Base-by-base conservation (phyloP, 2,797 vertebrate genomes). In the Hyperoplus lanceolatus region DNA sequence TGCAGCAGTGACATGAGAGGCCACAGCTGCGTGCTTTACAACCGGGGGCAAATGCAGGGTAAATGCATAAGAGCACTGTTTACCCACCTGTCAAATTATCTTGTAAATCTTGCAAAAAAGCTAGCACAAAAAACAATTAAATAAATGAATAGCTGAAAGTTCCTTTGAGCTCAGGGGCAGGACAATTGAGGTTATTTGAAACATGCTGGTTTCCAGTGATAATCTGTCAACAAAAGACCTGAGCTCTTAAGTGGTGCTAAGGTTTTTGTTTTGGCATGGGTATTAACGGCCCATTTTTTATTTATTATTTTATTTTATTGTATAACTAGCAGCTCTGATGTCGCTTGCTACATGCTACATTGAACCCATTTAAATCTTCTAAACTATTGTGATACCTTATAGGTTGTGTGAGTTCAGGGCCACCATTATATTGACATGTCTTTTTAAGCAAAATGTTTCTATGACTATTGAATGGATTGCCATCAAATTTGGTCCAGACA, bases 171-270 rank as follows among this genome's bases (percentile, higher is more conserved):
- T 75, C 50, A 70, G 38, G 49, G 57, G 55, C 9, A 43, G 42
- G 48, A 59, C 38, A 56, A 36, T 21, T 43, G 18, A 73, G 42
- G 57, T 62, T 39, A 65, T 69, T 43, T 48, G 38, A 64, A 65
- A 75, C 38, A 41, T 36, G 42, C 21, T 55, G 51, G 29, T 36
- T 56, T 73, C 7, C 62, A 62, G 15, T 46, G 53, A 62, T 57
- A 57, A 39, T 48, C 16, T 21, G 4, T 38, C 55, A 38, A 36
- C 36, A 60, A 13, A 48, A 6, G 13, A 46, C 60, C 15, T 11
- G 8, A 36, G 42, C 7, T 18, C 18, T 12, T 13, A 46, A 21
- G 18, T 21, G 21, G 6, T 10, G 15, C 15, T n/a, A 58, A n/a
- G 1, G 38, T 41, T 41, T 41, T 39, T 16, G 36, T 54, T 54